These are phyloP conservation scores for Oscheius sp. DNA, from an alignment of 2,888 invertebrate genomes.

Conservation along the genomic window DNA sequence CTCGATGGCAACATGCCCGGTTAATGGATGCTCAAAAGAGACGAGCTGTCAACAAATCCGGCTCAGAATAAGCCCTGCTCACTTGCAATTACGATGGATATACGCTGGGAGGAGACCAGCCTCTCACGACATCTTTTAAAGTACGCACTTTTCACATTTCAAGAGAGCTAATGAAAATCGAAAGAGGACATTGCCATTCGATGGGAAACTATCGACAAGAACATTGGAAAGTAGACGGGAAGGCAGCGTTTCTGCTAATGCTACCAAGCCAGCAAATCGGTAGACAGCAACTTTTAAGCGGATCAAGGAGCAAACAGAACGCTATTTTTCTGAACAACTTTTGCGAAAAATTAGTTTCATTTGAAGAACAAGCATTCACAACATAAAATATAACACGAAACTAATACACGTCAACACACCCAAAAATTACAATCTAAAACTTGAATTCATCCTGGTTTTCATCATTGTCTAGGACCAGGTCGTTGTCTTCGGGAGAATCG, in stretches of 20 bases:
- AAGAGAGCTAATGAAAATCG: no score
- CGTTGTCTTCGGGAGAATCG: slow-evolving; percentile 46
- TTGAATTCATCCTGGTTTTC: slow-evolving; percentile 30
- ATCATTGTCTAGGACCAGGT: background rate
- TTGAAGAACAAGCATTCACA: slow-evolving; percentile 21
- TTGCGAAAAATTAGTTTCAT: slow-evolving; percentile 8
- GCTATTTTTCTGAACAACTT: slow-evolving; percentile 1
- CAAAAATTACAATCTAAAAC: slow-evolving; percentile 8
- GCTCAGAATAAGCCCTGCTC: background rate
- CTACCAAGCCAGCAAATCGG: no score
- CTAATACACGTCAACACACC: slow-evolving; percentile 6
- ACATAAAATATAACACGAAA: slow-evolving; percentile 5
- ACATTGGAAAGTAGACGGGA: no score
- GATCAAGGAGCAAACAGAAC: slow-evolving; percentile 21
- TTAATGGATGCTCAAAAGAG: background rate
- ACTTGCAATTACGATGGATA: no score
- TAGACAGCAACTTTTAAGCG: background rate
- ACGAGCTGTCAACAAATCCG: background rate
- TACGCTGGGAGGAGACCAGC: no score
- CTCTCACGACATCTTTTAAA: no score
- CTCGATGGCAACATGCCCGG: background rate
- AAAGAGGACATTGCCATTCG: no score
- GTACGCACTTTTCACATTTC: no score
- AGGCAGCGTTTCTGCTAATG: no score
- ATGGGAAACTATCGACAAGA: no score